Evolutionary conservation across 2,797 vertebrate genomes (phyloP).

Genomic region (Mareca penelope): DNA sequence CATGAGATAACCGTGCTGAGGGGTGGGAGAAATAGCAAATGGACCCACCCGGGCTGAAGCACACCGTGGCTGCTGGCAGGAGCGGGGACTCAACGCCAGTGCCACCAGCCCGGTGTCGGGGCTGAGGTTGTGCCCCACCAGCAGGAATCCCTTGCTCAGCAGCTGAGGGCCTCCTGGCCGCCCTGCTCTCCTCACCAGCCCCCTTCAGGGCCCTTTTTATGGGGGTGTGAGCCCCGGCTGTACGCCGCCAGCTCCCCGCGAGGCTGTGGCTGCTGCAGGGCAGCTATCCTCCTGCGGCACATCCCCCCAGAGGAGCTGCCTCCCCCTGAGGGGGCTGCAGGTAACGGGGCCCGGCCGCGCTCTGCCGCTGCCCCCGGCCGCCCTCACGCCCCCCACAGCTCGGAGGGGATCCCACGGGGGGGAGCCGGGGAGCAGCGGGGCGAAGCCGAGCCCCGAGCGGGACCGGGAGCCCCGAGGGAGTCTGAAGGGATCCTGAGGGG

Average conservation of each 20-base stretch:
- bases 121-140: neutral
- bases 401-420: no score
- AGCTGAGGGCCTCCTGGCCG: neutral
- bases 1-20: neutral
- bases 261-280: constrained; percentile 4
- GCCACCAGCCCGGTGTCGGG: neutral
- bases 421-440: no score
- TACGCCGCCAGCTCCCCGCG: neutral
- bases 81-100: neutral
- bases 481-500: no score
- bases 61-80: neutral
- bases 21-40: neutral
- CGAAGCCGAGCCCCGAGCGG: no score
- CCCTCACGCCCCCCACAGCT: neutral
- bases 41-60: neutral
- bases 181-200: neutral
- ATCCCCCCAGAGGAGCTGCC: neutral
- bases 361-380: neutral
- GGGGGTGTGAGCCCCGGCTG: constrained; percentile 11
- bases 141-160: neutral
- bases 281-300: neutral
- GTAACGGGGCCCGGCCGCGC: no score
- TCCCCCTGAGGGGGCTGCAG: no score
- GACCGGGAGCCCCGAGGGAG: no score
- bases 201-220: neutral